Percentiles rank a stretch among this genome's conserved stretches.
Evolutionary conservation across 1,140 invertebrate species (phyloP).

Genomic region (Hirudo medicinalis): DNA sequence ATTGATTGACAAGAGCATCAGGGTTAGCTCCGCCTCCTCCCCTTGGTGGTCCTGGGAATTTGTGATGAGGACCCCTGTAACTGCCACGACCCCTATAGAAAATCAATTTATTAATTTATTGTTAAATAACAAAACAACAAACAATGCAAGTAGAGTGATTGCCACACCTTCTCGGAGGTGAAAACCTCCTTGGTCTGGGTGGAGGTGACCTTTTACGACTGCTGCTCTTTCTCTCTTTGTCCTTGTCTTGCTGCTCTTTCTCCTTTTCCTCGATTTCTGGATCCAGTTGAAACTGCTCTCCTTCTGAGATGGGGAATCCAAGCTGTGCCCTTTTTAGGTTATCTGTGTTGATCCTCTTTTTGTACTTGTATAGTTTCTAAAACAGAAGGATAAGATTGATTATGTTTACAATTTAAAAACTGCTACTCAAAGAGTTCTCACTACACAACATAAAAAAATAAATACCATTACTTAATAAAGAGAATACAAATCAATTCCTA

Average conservation of each 20-base stretch:
- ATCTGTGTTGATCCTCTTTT: constrained; percentile 2
- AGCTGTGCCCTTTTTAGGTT: background rate
- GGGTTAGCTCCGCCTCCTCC: background rate
- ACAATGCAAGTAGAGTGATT: background rate
- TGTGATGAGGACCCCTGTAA: background rate
- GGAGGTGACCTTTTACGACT: constrained; percentile 6
- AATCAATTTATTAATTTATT: background rate
- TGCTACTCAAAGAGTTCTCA: background rate
- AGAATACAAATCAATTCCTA: too few species aligned
- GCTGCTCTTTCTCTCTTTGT: background rate
- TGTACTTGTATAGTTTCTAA: constrained; percentile 3
- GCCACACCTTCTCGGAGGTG: background rate
- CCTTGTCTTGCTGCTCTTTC: background rate
- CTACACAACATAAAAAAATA: too few species aligned
- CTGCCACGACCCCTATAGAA: background rate
- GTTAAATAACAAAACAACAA: background rate
- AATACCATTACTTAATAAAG: too few species aligned
- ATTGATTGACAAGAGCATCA: constrained; percentile 12
- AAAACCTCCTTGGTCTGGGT: constrained; percentile 1
- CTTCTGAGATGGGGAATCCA: background rate
- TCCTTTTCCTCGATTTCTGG: constrained; percentile 10
- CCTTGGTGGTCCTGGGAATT: background rate
- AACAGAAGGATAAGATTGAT: background rate
- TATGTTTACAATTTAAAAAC: background rate
- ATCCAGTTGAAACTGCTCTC: constrained; percentile 8